Percentiles rank a stretch among this genome's conserved stretches.
Conservation (phyloP, 2,888 invertebrate species). For the Campoletis raptor region DNA sequence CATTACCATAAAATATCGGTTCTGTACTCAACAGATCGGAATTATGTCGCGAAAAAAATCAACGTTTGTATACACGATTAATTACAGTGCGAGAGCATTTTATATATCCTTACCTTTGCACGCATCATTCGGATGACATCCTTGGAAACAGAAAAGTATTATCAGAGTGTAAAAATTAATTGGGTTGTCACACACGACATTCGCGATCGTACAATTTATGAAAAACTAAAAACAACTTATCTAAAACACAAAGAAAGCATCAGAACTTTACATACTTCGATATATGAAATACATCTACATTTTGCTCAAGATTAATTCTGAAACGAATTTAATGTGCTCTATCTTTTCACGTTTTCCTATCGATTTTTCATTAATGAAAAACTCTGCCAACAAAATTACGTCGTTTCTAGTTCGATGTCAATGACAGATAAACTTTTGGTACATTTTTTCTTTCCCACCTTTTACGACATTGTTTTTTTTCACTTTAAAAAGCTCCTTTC, state of each 20-base stretch:
- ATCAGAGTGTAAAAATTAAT: constrained; percentile 25
- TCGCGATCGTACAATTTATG: constrained; percentile 37
- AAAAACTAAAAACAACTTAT: constrained; percentile 60
- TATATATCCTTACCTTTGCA: constrained; percentile 34
- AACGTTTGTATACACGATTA: constrained; percentile 28
- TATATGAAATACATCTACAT: constrained; percentile 47
- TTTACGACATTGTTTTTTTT: background rate
- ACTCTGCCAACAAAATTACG: constrained; percentile 1
- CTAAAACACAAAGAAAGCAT: constrained; percentile 20
- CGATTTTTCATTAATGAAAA: background rate
- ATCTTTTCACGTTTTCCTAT: constrained; percentile 37
- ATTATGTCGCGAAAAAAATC: constrained; percentile 16
- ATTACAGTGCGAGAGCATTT: constrained; percentile 30
- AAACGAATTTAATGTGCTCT: constrained; percentile 56
- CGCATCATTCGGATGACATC: constrained; percentile 26
- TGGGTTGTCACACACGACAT: constrained; percentile 28
- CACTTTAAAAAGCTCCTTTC: background rate
- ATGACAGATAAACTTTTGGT: background rate
- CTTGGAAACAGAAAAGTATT: constrained; percentile 30
- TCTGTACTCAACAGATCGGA: constrained; percentile 26
- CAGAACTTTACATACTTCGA: constrained; percentile 62
- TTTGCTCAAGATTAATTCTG: constrained; percentile 63
- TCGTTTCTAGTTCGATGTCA: constrained; percentile 33
- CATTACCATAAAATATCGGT: constrained; percentile 1
- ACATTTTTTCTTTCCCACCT: background rate